Evolutionary conservation across 1,140 invertebrate species (phyloP).

Genomic region (Pararge aegeria): DNA sequence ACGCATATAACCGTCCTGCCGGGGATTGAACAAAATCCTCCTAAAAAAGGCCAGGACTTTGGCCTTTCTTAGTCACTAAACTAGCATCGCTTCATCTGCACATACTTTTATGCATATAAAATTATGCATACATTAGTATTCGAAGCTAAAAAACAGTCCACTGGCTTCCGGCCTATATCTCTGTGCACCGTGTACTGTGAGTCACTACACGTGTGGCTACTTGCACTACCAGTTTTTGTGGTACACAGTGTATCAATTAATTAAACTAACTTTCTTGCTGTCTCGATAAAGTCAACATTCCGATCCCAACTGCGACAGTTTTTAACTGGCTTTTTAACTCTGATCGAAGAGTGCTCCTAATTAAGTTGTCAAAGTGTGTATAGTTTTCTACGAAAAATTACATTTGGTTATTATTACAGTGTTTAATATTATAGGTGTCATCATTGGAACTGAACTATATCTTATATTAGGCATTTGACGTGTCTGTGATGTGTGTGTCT

Average conservation of each 20-base stretch:
- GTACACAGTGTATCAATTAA: slow-evolving; percentile 4
- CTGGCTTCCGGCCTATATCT: not conserved
- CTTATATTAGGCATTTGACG: too few relatives aligned
- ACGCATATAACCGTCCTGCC: too few relatives aligned
- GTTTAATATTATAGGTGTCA: too few relatives aligned
- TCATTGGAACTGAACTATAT: too few relatives aligned
- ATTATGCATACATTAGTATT: not conserved
- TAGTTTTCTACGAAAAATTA: too few relatives aligned
- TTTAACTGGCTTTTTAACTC: not conserved
- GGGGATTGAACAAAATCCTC: too few relatives aligned
- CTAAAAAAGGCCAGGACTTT: too few relatives aligned
- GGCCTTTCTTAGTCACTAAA: too few relatives aligned
- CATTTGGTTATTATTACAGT: too few relatives aligned
- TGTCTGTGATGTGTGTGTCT: too few relatives aligned
- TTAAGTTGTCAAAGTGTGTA: not conserved
- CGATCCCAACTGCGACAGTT: not conserved
- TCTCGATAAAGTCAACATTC: not conserved
- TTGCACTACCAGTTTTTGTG: slow-evolving; percentile 4
- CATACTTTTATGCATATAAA: too few relatives aligned
- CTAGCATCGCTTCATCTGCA: too few relatives aligned
- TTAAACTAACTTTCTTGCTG: slow-evolving; percentile 1
- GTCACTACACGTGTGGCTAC: not conserved
- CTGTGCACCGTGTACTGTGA: not conserved
- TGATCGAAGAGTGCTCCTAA: not conserved
- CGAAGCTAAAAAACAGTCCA: not conserved